Percentiles rank a stretch among this genome's conserved stretches.
phyloP scores from a whole-genome alignment of 2,113 vertebrate genomes.

The Carassius auratus region DNA sequence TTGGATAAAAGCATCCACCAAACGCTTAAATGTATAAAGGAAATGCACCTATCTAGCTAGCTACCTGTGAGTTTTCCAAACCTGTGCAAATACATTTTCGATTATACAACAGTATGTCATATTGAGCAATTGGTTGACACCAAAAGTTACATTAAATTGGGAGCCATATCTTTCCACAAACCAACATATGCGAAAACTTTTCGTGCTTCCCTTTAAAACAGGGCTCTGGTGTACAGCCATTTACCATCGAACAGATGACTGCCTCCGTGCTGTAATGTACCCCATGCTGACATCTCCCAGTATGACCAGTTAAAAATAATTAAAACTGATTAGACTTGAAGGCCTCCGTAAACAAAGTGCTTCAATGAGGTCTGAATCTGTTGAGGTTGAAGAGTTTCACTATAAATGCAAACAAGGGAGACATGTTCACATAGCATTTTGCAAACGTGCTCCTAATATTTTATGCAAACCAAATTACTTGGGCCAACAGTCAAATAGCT shows the following conservation, averaged over 20 bases:
- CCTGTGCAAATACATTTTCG: not conserved
- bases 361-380: conserved; percentile 34
- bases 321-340: conserved; percentile 52
- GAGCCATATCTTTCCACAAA: not conserved
- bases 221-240: conserved; percentile 13
- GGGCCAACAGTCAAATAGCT: conserved; percentile 10
- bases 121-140: not conserved
- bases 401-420: conserved; percentile 33
- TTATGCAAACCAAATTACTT: conserved; percentile 19
- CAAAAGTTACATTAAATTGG: not conserved
- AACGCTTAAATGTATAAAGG: not conserved
- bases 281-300: conserved; percentile 38
- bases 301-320: conserved; percentile 45
- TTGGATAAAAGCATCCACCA: not conserved
- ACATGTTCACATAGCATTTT: not conserved
- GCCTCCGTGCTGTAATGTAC: not conserved
- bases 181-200: conserved; percentile 11
- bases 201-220: conserved; percentile 9
- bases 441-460: conserved; percentile 32
- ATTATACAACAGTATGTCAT: not conserved
- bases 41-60: not conserved
- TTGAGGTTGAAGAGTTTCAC: not conserved
- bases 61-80: not conserved
- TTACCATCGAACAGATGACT: not conserved
- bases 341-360: conserved; percentile 22